Evolutionary conservation across 2,113 vertebrate genomes (phyloP).

Genomic region (Dromaius novaehollandiae): DNA sequence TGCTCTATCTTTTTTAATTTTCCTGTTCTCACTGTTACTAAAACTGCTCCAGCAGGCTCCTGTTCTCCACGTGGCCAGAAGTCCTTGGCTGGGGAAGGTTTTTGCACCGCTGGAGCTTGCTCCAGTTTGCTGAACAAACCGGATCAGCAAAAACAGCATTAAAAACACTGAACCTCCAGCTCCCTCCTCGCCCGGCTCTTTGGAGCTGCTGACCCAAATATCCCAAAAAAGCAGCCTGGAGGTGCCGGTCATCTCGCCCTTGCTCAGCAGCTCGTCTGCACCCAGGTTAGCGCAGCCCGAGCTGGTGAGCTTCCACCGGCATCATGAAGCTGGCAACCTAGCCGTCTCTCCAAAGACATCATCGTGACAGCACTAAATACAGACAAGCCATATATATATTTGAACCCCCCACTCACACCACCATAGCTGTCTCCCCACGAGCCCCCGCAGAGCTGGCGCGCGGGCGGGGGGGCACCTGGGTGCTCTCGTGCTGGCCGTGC

Average conservation of each 20-base stretch:
- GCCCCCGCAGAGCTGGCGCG: no score
- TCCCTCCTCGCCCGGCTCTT: no score
- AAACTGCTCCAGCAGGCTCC: no score
- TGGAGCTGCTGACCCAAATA: no score
- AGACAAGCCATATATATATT: neutral
- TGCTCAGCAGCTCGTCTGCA: no score
- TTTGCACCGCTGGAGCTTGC: neutral
- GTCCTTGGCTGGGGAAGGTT: fast-evolving
- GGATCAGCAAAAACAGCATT: no score
- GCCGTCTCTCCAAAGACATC: neutral
- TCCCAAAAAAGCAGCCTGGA: no score
- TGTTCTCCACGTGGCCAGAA: no score
- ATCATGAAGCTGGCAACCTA: fast-evolving
- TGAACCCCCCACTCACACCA: neutral
- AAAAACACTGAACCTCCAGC: no score
- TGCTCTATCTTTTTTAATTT: neutral
- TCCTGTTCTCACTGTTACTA: neutral
- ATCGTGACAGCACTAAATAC: neutral
- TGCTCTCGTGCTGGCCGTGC: neutral
- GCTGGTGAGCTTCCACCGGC: neutral
- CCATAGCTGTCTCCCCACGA: no score
- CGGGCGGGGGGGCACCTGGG: neutral
- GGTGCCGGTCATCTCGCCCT: no score
- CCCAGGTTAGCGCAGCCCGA: no score
- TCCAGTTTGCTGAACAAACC: neutral